Evolutionary conservation across 2,113 vertebrate genomes (phyloP), one percentile per base, ranked within the genome.

Genomic region (Pachycephala philippinensis): DNA sequence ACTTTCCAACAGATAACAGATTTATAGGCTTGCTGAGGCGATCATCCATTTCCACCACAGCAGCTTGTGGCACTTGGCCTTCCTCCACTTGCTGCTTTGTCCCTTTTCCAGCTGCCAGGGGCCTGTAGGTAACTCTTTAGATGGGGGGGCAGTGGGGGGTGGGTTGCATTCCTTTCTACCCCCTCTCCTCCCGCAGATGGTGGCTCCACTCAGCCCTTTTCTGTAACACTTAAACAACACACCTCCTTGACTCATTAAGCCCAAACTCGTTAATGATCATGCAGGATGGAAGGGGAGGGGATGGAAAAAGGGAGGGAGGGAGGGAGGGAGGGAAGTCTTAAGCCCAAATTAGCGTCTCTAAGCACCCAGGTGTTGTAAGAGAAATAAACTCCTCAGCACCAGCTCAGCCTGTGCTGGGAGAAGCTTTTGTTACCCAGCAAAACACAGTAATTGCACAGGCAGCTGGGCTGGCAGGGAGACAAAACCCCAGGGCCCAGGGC

Each of bases 351-450:
- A 97, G 83, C 83, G 61, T 96, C 92, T 94, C 90, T 95, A 82
- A 95, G 95, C 96, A 90, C 79, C 83, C 96, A 92, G 95, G 93
- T 96, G 96, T 96, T 95, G 96, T 95, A 95, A 97, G 95, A 90
- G 84, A 96, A 94, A 96, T 64, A 94, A 96, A 94, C 86, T 96
- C 85, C 93, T 60, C 88, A 23, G 82, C 89, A 94, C 90, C 86
- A 86, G 86, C 92, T 89, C 85, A 93, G 91, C 87, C 95, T 75
- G 78, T 71, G 93, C 61, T 45, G 91, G 87, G 87, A 95, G 94
- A 96, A 96, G 92, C 82, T 87, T 90, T 95, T 96, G 77, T 97
- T 92, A 53, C 80, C 83, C 93, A 14, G 93, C 93, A 89, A 94
- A 95, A 90, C 92, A 92, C 68, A 81, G 61, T 69, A 66, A 94